Conservation (phyloP, 2,797 vertebrate genomes). For the Danionella dracula region DNA sequence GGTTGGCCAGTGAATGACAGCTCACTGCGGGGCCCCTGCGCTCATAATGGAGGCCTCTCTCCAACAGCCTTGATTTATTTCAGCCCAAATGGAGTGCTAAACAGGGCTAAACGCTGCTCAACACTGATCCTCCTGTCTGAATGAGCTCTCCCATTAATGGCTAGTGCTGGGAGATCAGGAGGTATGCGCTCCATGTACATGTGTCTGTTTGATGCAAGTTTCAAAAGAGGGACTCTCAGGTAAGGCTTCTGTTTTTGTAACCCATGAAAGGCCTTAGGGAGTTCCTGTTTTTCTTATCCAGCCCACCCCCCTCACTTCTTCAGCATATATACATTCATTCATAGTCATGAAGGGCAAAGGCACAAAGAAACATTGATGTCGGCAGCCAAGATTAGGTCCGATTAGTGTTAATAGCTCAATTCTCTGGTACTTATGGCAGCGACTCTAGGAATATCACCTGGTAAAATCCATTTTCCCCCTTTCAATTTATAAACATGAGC, state of each 20-base stretch:
- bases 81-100: constrained; percentile 69
- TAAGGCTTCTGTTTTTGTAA: constrained; percentile 55
- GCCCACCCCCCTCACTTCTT: constrained; percentile 24
- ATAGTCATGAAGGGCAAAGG: neutral
- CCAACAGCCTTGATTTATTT: constrained; percentile 73
- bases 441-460: neutral
- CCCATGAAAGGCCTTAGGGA: constrained; percentile 57
- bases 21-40: constrained; percentile 55
- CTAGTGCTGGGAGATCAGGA: constrained; percentile 44
- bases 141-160: constrained; percentile 59
- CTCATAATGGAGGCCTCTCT: constrained; percentile 74
- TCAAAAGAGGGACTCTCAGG: constrained; percentile 56
- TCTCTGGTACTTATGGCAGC: neutral
- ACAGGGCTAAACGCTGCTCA: constrained; percentile 60
- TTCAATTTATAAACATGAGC: too few relatives aligned
- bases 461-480: too few relatives aligned
- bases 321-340: constrained; percentile 15
- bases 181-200: constrained; percentile 35
- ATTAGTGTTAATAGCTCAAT: neutral
- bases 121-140: constrained; percentile 71
- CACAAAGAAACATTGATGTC: constrained; percentile 15
- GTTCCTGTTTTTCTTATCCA: constrained; percentile 45
- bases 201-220: constrained; percentile 25
- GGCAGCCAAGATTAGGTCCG: neutral
- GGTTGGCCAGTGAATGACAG: constrained; percentile 68